Conservation (phyloP, 2,888 invertebrate species). For the Macrosiphum euphorbiae region DNA sequence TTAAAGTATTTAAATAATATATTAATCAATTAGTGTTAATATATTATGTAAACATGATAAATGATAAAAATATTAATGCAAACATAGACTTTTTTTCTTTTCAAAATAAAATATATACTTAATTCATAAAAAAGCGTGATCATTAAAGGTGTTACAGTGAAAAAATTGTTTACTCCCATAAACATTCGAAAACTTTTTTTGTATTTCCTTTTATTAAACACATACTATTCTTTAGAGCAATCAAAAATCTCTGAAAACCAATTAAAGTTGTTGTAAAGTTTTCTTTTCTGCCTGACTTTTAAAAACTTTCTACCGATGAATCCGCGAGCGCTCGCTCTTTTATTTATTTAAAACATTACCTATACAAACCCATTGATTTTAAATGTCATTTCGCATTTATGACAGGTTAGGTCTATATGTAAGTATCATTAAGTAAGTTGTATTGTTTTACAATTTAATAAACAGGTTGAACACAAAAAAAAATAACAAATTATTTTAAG, state of each 20-base stretch:
- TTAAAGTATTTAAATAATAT: neutral
- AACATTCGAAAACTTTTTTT: slow-evolving; percentile 49
- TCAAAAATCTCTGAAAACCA: slow-evolving; percentile 40
- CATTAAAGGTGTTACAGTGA: slow-evolving; percentile 17
- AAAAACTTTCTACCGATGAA: slow-evolving; percentile 39
- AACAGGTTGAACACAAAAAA: neutral
- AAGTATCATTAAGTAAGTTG: neutral
- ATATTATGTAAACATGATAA: neutral
- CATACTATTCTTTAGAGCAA: slow-evolving; percentile 33
- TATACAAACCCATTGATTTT: neutral
- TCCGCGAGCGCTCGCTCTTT: neutral
- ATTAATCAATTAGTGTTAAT: neutral
- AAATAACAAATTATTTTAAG: neutral
- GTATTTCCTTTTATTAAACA: slow-evolving; percentile 50
- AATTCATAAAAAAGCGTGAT: neutral
- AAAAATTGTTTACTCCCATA: slow-evolving; percentile 28
- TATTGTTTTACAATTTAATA: neutral
- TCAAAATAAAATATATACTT: neutral
- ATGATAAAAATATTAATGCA: neutral
- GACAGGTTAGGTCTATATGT: neutral
- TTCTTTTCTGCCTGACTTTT: neutral
- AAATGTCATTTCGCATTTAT: neutral
- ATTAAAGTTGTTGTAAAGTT: slow-evolving; percentile 53
- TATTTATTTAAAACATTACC: slow-evolving; percentile 41
- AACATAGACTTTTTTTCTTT: neutral